Evolutionary conservation across 1,140 invertebrate genomes (phyloP).

Genomic region (Elymnias hypermnestra): DNA sequence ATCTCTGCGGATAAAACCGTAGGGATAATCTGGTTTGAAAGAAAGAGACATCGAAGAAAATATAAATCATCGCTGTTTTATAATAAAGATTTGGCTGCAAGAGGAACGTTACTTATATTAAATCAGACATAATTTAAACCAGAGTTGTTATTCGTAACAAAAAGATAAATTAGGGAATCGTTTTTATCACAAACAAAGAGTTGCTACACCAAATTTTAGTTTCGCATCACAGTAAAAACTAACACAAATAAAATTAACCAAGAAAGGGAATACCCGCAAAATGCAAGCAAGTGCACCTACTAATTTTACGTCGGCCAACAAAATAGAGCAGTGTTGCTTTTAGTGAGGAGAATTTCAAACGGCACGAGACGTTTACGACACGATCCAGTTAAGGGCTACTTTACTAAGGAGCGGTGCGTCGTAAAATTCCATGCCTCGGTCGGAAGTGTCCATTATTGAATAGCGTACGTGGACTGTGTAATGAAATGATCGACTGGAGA

Average conservation of each 20-base stretch:
- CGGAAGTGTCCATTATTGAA: slow-evolving; percentile 19
- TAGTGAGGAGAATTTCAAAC: slow-evolving; percentile 10
- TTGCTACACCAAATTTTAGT: no score
- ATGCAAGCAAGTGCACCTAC: slow-evolving; percentile 12
- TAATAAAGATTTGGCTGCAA: no score
- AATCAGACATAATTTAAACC: no score
- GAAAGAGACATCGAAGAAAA: no score
- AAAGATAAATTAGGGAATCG: no score
- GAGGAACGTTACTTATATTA: no score
- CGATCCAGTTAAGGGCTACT: background rate
- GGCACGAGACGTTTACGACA: slow-evolving; percentile 18
- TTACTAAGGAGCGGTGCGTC: background rate
- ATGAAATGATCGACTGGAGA: slow-evolving; percentile 4
- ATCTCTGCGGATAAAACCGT: no score
- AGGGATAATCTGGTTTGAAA: no score
- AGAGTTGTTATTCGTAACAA: no score
- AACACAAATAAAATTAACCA: slow-evolving; percentile 11
- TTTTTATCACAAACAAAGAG: no score
- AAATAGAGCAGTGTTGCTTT: slow-evolving; percentile 16
- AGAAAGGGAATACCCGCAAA: slow-evolving; percentile 12
- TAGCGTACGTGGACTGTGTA: slow-evolving; percentile 17
- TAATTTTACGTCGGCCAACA: slow-evolving; percentile 22
- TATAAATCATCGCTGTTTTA: no score
- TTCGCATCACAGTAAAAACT: slow-evolving; percentile 6
- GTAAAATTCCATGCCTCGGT: slow-evolving; percentile 13